Base-by-base conservation (phyloP, 2,113 vertebrate species). In the Butastur rufipennis region DNA sequence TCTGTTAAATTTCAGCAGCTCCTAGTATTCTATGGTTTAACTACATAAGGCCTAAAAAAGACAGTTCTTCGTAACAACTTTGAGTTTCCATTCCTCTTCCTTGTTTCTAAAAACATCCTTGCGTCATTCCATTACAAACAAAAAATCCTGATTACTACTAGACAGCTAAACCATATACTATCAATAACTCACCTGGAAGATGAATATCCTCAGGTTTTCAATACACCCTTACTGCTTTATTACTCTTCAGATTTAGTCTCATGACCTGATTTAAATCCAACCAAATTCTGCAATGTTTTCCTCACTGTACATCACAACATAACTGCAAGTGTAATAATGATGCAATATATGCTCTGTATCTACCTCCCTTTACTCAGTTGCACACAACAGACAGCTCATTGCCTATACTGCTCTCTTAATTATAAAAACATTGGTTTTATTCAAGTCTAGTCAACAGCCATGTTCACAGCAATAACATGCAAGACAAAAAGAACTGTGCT, bases 381-480 rank as follows among this genome's bases (percentile, higher is more conserved):
- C 40, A 87, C 13, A 45, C 22, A 73, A 68, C 2, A 10, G 42
- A 61, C 15, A 66, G 11, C 10, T 53, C 19, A 58, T 0, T 29
- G 62, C 25, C 47, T 59, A 31, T 5, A 17, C 9, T 15, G 14
- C 26, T 56, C 67, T 87, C 27, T 32, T 52, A 7, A 22, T 36
- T n/a, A 79, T 7, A 42, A 47, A 67, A 67, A 77, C 32, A 42
- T 1, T 53, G 2, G 9, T 61, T 88, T 66, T 62, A 58, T 70
- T 56, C 29, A 55, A 87, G 16, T 25, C 6, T 50, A 16, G 29
- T 52, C 18, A 83, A 68, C 6, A 77, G 13, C n/a, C 17, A n/a
- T 10, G 4, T 43, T 62, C 79, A 71, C 12, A 66, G 45, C 2
- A 14, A 13, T 5, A 81, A 56, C 2, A 63, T 0, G 5, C 6